Percentiles rank a stretch among this genome's conserved stretches.
phyloP scores from a whole-genome alignment of 2,888 invertebrate species.

The Amblyjoppa fuscipennis region DNA sequence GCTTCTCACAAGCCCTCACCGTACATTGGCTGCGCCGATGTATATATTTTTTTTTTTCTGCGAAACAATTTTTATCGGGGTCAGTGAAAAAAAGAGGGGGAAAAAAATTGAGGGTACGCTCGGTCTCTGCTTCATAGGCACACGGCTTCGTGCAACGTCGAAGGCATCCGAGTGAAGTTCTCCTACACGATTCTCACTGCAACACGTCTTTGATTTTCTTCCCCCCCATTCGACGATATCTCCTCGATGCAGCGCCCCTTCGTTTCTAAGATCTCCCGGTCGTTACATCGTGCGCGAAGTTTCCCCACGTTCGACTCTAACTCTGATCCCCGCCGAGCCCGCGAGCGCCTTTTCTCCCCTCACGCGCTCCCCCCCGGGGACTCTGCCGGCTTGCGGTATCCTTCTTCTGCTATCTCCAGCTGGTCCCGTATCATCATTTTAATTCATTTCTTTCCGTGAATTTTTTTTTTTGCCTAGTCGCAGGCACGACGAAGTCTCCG shows the following conservation, averaged over 20 bases:
- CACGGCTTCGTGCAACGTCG: not conserved
- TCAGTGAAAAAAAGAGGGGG: conserved; percentile 13
- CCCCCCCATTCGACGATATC: conserved; percentile 32
- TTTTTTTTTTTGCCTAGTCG: not conserved
- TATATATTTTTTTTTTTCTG: conserved; percentile 45
- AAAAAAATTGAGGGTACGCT: conserved; percentile 29
- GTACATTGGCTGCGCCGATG: conserved; percentile 12
- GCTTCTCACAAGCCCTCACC: conserved; percentile 36
- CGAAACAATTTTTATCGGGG: conserved; percentile 52
- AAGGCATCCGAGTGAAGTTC: not conserved
- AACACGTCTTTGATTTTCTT: not conserved
- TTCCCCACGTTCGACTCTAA: conserved; percentile 64
- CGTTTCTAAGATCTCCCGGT: conserved; percentile 67
- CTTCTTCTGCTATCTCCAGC: conserved; percentile 28
- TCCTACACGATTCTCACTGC: not conserved
- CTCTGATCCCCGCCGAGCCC: conserved; percentile 47
- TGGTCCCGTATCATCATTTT: conserved; percentile 32
- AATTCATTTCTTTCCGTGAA: not conserved
- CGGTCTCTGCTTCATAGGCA: conserved; percentile 22
- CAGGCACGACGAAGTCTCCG: not conserved
- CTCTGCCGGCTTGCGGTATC: conserved; percentile 34
- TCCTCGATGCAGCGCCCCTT: conserved; percentile 4
- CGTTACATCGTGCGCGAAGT: conserved; percentile 61
- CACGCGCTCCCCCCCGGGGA: conserved; percentile 12
- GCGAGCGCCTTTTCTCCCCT: conserved; percentile 40